Base-by-base conservation (phyloP, 1,140 invertebrate genomes). In the Bombus pyrosoma region DNA sequence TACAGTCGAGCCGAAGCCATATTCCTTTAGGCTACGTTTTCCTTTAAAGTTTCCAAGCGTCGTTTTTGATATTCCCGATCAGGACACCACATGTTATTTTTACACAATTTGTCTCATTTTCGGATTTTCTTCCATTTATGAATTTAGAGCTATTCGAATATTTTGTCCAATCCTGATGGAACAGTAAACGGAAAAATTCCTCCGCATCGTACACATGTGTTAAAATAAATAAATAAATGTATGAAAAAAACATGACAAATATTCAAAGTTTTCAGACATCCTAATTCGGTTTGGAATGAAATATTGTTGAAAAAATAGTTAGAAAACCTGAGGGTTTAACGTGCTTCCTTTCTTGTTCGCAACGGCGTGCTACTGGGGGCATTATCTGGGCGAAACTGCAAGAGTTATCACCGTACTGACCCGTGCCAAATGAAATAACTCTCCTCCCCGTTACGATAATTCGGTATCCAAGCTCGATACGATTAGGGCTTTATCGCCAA, bases 361-460 rank as follows among this genome's bases (percentile, higher is more conserved):
- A 37, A 39, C 39, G 39, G 69, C 25, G 28, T 41, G 39, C 10
- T 37, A 8, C 22, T 22, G 79, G 39, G 28, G 43, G 28, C n/a
- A 2, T n/a, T 76, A 82, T 80, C 85, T 25, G 53, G 5, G 73
- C 34, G 18, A 37, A 90, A 41, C 53, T 85, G 74, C 81, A 39
- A 66, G 71, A 87, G 62, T 85, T 89, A 89, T 90, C 89, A 32
- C 34, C 78, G 32, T 69, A 66, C 64, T 87, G 89, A 90, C 88
- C 89, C 89, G 68, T 90, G 86, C 71, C 82, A 77, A 86, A 88
- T 86, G 89, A 85, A 87, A 89, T 82, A 90, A 87, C 81, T 83
- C 68, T 64, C 32, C 57, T n/a, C 37, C 43, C 77, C 22, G 77
- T 82, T 37, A 79, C 62, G 89, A 90, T 86, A 88, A 86, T 74